phyloP scores from a whole-genome alignment of 2,797 vertebrate genomes.

The Petrocephalus sullivani region DNA sequence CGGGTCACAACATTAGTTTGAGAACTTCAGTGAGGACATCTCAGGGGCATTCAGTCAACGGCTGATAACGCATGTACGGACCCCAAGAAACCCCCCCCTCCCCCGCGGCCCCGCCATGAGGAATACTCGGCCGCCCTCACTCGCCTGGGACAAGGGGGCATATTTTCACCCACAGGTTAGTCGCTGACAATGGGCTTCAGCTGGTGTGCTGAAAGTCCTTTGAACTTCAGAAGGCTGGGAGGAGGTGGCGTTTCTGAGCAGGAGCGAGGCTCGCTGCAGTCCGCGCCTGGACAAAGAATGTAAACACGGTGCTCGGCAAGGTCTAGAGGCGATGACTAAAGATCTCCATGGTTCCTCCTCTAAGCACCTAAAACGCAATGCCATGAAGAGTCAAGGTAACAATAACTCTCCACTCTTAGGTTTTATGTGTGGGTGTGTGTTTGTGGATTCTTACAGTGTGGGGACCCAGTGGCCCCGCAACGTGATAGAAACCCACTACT shows the following conservation, averaged over 20 bases:
- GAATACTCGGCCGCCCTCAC: conserved; percentile 16
- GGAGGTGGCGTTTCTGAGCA: conserved; percentile 29
- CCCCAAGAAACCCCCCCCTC: no score
- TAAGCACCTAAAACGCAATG: conserved; percentile 29
- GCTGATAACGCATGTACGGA: not conserved
- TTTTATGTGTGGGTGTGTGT: no score
- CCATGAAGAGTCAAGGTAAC: not conserved
- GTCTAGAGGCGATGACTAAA: conserved; percentile 40
- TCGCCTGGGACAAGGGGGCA: conserved; percentile 28
- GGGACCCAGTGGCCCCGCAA: no score
- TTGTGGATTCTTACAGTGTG: no score
- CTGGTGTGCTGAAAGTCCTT: conserved; percentile 44
- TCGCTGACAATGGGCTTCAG: conserved; percentile 50
- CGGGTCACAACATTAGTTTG: not conserved
- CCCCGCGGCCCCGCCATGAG: conserved; percentile 4
- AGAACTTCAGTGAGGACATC: conserved; percentile 5
- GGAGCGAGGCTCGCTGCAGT: conserved; percentile 22
- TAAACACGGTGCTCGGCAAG: conserved; percentile 35
- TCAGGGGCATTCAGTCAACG: not conserved
- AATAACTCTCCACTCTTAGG: not conserved
- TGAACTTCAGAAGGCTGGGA: conserved; percentile 42
- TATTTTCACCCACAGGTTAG: conserved; percentile 42
- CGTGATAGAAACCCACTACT: no score
- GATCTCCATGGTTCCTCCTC: conserved; percentile 28
- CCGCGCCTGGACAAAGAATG: conserved; percentile 36